These are phyloP conservation scores for Anolis apletophallus DNA, from an alignment of 2,797 vertebrate species.

Conservation along the genomic window DNA sequence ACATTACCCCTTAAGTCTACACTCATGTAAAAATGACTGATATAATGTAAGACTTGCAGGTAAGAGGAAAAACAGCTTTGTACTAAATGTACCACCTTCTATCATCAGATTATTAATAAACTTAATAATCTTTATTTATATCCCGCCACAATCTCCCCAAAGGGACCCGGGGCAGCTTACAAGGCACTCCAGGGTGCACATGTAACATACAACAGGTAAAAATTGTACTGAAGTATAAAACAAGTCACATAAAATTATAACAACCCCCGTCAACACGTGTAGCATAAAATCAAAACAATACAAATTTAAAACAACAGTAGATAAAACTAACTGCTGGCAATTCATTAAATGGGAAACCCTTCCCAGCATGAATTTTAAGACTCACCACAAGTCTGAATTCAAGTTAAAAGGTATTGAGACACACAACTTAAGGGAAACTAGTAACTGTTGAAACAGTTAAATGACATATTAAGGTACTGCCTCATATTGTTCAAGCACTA, in stretches of 20 bases:
- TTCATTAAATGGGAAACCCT: background rate
- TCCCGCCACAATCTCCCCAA: no score
- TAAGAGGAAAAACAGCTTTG: background rate
- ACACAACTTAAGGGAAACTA: constrained; percentile 70
- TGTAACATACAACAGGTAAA: no score
- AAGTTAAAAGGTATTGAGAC: constrained; percentile 74
- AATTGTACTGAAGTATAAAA: no score
- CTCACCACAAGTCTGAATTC: constrained; percentile 60
- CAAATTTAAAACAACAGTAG: no score
- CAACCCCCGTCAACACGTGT: no score
- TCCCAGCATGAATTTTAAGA: background rate
- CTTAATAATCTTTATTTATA: no score
- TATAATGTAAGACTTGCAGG: constrained; percentile 9
- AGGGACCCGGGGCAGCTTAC: no score
- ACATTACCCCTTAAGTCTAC: constrained; percentile 17
- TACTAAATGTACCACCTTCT: background rate
- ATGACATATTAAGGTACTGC: constrained; percentile 75
- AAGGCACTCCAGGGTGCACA: no score
- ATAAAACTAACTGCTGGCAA: no score
- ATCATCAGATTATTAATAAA: background rate
- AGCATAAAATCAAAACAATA: no score
- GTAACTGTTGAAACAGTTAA: constrained; percentile 74
- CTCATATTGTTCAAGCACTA: constrained; percentile 77
- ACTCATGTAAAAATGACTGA: constrained; percentile 3
- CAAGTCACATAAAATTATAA: no score